Evolutionary conservation across 2,113 vertebrate species (phyloP), one percentile per base, ranked within the genome.

Genomic region (Fukomys damarensis): DNA sequence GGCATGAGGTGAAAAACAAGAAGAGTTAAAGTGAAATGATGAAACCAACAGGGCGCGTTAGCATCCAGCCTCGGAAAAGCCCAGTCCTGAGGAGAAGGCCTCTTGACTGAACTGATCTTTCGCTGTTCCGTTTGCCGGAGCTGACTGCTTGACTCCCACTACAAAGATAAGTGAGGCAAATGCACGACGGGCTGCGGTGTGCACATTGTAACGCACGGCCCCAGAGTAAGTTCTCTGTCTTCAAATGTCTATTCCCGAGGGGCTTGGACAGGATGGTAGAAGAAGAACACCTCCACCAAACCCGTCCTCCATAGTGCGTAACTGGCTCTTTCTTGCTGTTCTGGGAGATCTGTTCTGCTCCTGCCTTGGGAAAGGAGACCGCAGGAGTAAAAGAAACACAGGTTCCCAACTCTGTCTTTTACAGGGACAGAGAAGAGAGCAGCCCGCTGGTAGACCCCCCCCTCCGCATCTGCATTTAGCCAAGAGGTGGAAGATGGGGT

Each of bases 301-400:
- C 2, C 41, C 6, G 4, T 58, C 16, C 1, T 0, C n/a, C 1
- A 20, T 52, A 46, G 28, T 11, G 9, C 32, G 28, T 13, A 5
- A 8, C 41, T 49, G 14, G 13, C 5, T 68, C 32, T 61, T 52
- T 1, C 3, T 3, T 59, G 10, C 5, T 72, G 7, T 79, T 46
- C 26, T 85, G n/a, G n/a, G n/a, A 41, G 38, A 41, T 87, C 66
- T 72, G 24, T 72, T 72, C 10, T 24, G 49, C 4, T 59, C 8
- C 0, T 28, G 10, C 41, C 4, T 41, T 72, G 19, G 41, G 16
- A 80, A 38, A 32, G 16, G 7, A 20, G 20, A 11, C 14, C 24
- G 17, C 7, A 79, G 61, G 65, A 3, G 7, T 72, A 22, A 92
- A 32, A 83, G 81, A 28, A 38, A n/a, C 0, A 0, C 30, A 26